These are phyloP conservation scores for Darwinula stevensoni DNA, from an alignment of 2,888 invertebrate genomes.

Conservation along the genomic window DNA sequence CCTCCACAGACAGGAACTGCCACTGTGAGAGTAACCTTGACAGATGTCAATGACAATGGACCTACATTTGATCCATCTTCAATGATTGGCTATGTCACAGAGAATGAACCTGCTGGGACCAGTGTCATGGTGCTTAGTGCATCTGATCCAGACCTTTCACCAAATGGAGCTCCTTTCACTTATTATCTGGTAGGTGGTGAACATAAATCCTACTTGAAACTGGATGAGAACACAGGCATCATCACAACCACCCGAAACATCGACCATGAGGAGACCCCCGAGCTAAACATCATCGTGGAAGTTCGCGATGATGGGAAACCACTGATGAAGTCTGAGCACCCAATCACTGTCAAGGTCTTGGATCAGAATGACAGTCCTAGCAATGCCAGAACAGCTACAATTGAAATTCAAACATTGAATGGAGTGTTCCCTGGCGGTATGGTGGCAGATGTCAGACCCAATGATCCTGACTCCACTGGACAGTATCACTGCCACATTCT, in stretches of 20 bases:
- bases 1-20: conserved; percentile 80
- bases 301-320: conserved; percentile 67
- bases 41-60: conserved; percentile 78
- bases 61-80: conserved; percentile 43
- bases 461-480: conserved; percentile 65
- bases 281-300: conserved; percentile 41
- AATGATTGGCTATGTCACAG: conserved; percentile 43
- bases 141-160: conserved; percentile 58
- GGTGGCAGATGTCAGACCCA: conserved; percentile 69
- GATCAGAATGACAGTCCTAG: conserved; percentile 82
- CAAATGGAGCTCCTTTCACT: conserved; percentile 66
- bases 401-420: conserved; percentile 44
- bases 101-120: conserved; percentile 57
- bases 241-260: conserved; percentile 44
- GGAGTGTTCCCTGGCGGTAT: conserved; percentile 42
- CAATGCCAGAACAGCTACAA: conserved; percentile 44
- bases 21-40: conserved; percentile 41
- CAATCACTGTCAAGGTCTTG: conserved; percentile 37
- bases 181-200: conserved; percentile 47
- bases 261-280: conserved; percentile 49
- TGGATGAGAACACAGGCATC: conserved; percentile 48
- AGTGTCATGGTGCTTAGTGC: conserved; percentile 57
- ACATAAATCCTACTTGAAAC: conserved; percentile 34
- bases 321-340: conserved; percentile 46
- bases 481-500: conserved; percentile 56